Evolutionary conservation across 2,888 invertebrate genomes (phyloP), one percentile per base, ranked within the genome.

Genomic region (Rhamnusium bicolor): DNA sequence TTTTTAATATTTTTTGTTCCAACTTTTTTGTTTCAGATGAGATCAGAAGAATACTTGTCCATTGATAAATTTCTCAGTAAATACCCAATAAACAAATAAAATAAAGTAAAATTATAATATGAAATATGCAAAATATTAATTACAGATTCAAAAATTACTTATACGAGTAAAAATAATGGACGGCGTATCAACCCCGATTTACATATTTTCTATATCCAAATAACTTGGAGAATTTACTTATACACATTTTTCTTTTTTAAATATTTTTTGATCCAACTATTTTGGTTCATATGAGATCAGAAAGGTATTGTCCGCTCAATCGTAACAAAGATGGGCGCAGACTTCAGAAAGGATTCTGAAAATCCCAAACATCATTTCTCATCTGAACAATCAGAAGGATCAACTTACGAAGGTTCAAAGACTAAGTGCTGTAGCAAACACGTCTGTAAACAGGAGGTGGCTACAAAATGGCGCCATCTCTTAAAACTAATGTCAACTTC

Each of bases 361-460:
- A 49, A 58, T 32, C 82, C 81, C 82, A 75, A 75, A 80, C 84
- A 83, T 84, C 84, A 83, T 47, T 32, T 83, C 83, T 76, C 80
- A 80, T 83, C 78, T 79, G 80, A 81, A 79, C 80, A 74, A 77
- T 80, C 75, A 83, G 83, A 83, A 83, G 82, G 84, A 83, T 83
- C 83, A 65, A 24, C 47, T 60, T 63, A 1, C 4, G 27, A 10
- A 21, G n/a, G n/a, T 3, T 0, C 10, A 12, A 27, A 21, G 8
- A 65, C 12, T 12, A 16, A n/a, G 49, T 49, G 10, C 47, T 10
- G 10, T 10, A n/a, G 12, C n/a, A 27, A n/a, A 6, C 10, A n/a
- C 2, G 29, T 16, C 1, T 21, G 21, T 27, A 60, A 10, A n/a
- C 18, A 14, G 18, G 51, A 54, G 27, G 68, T 54, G 47, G 49